phyloP scores from a whole-genome alignment of 2,888 invertebrate genomes.

The Cosmopolites sordidus region DNA sequence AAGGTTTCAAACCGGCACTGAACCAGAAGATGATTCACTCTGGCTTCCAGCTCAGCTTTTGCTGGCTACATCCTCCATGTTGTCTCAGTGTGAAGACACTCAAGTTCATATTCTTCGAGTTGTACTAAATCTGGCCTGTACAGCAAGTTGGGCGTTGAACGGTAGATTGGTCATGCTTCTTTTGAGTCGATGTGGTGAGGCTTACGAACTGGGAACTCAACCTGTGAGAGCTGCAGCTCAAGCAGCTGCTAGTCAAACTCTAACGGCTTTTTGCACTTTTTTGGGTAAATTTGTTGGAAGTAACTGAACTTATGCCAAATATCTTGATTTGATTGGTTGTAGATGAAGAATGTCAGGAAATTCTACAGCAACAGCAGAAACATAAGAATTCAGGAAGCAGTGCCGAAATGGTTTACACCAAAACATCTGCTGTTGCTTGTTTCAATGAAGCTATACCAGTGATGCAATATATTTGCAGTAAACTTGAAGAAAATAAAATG shows the following conservation, averaged over 20 bases:
- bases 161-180: slow-evolving; percentile 84
- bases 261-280: slow-evolving; percentile 80
- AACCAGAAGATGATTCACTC: slow-evolving; percentile 86
- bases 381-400: slow-evolving; percentile 51
- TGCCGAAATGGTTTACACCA: slow-evolving; percentile 53
- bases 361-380: slow-evolving; percentile 53
- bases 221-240: slow-evolving; percentile 82
- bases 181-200: slow-evolving; percentile 78
- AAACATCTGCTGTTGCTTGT: slow-evolving; percentile 71
- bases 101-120: slow-evolving; percentile 59
- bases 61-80: slow-evolving; percentile 75
- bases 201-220: slow-evolving; percentile 72
- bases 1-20: slow-evolving; percentile 83
- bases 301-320: not conserved
- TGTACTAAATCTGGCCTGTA: slow-evolving; percentile 81
- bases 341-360: slow-evolving; percentile 77
- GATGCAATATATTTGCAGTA: slow-evolving; percentile 82
- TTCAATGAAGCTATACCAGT: slow-evolving; percentile 89
- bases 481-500: slow-evolving; percentile 77
- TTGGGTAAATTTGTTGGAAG: slow-evolving; percentile 53
- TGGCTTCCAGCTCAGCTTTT: slow-evolving; percentile 91
- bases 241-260: slow-evolving; percentile 85
- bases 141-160: slow-evolving; percentile 84
- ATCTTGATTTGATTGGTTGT: slow-evolving; percentile 1
- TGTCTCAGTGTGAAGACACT: slow-evolving; percentile 78